These are phyloP conservation scores for Rissa tridactyla DNA, from an alignment of 2,113 vertebrate genomes.

Conservation along the genomic window DNA sequence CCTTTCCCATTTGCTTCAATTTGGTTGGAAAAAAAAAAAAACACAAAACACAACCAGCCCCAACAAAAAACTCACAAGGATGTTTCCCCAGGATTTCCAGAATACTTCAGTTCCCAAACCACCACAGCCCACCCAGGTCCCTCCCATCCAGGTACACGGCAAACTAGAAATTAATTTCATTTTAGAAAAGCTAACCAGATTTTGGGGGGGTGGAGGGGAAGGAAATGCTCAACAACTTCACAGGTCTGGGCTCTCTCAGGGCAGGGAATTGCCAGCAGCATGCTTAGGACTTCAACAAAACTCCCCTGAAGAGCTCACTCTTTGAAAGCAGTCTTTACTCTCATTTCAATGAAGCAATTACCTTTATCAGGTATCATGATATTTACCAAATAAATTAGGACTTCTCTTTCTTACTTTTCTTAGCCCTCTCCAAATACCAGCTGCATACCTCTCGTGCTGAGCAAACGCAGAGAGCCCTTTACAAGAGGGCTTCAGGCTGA, in stretches of 20 bases:
- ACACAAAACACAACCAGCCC: background rate
- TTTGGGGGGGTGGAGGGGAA: too few species aligned
- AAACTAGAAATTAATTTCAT: background rate
- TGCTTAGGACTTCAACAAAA: background rate
- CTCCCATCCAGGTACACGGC: background rate
- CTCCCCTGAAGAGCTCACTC: background rate
- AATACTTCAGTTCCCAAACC: background rate
- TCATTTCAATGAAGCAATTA: background rate
- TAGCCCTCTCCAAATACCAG: background rate
- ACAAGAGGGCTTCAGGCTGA: background rate
- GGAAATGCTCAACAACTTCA: background rate
- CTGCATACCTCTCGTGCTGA: background rate
- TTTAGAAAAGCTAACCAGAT: background rate
- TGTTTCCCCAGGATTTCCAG: background rate
- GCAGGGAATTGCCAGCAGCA: background rate
- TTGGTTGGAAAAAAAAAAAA: background rate
- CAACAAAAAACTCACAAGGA: background rate
- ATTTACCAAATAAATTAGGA: background rate
- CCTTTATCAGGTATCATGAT: background rate
- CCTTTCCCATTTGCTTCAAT: background rate
- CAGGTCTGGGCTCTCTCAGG: background rate
- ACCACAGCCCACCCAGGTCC: background rate
- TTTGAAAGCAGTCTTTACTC: background rate
- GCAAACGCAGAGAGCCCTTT: background rate
- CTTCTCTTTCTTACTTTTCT: background rate